Evolutionary conservation across 1,140 invertebrate genomes (phyloP), one percentile per base, ranked within the genome.

Genomic region (Hestina assimilis): DNA sequence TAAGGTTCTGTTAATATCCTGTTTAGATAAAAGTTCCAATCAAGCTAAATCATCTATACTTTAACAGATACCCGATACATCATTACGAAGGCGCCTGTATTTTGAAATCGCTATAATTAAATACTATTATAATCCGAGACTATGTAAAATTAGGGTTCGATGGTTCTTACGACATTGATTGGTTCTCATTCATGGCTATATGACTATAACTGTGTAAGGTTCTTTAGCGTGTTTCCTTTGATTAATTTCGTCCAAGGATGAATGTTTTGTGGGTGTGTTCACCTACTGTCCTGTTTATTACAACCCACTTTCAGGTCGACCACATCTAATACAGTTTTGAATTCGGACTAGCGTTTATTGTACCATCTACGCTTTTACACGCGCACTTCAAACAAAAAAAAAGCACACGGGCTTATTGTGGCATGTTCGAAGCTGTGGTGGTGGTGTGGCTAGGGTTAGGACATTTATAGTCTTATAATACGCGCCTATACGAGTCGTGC

Each of bases 161-260:
- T 12, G n/a, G 41, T 43, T 26, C n/a, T 45, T 38, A 11, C 33
- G 45, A 20, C 26, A 40, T 19, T 60, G 60, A 56, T 58, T 53
- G 35, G 28, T 43, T 41, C 26, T 40, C 41, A 47, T 41, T 40
- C 45, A 51, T 28, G 4, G 40, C 47, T n/a, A 38, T 26, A 51
- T 28, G 4, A 29, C 47, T n/a, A 38, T 26, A 11, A 35, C 9
- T 20, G 31, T 11, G 40, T 50, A 29, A 48, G 26, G 54, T 68
- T 69, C 63, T 74, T 79, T 64, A 57, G 67, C 47, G 54, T 69
- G 64, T 69, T 68, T 61, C 57, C 46, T 67, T 72, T 75, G 71
- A 75, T 79, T 79, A 69, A 72, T 70, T 74, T 63, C 57, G 43
- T 62, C 63, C 61, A 63, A 59, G 57, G 57, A 41, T 38, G 54